Base-by-base conservation (phyloP, 2,888 invertebrate genomes). In the Ochropleura leucogaster region DNA sequence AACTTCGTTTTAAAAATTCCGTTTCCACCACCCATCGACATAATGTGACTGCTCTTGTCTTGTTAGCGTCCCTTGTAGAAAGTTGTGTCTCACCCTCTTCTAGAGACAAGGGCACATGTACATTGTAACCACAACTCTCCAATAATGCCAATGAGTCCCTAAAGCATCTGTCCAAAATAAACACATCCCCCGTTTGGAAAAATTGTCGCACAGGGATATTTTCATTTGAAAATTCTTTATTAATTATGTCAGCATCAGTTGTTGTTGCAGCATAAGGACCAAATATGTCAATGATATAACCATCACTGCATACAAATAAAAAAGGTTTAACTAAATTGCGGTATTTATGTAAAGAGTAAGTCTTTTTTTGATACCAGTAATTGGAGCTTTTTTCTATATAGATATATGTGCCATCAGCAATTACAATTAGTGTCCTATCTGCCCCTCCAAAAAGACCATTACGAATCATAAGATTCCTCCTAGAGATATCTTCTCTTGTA, bases 101-200 rank as follows among this genome's bases (percentile, higher is more conserved):
- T 3, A 20, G 47, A 6, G 57, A 67, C 46, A 57, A 47, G 3
- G 72, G 57, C 5, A 67, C 30, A 57, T 67, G 72, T 2, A 8
- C 57, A 47, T 42, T 0, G 14, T 67, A 72, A 12, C 49, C 42
- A 67, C 57, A 72, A 57, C 0, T 18, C 5, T n/a, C 12, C 42
- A 72, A 46, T n/a, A 71, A n/a, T n/a, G 8, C 0, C 4, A 72
- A 55, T 12, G 66, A 72, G 8, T 72, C 47, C 46, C 66, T 66
- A 18, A 72, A 72, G 7, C 72, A 66, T 47, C 66, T 67, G 44
- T 74, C 70, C 14, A 74, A 59, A 18, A 74, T 70, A 30, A 74
- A 74, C 0, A 64, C 70, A 70, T 74, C 74, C 5, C 66, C 68
- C 3, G 3, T 51, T 51, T 77, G 59, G 30, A 77, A 65, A 51